phyloP scores from a whole-genome alignment of 1,140 invertebrate species.

The Ditylenchus dipsaci region DNA sequence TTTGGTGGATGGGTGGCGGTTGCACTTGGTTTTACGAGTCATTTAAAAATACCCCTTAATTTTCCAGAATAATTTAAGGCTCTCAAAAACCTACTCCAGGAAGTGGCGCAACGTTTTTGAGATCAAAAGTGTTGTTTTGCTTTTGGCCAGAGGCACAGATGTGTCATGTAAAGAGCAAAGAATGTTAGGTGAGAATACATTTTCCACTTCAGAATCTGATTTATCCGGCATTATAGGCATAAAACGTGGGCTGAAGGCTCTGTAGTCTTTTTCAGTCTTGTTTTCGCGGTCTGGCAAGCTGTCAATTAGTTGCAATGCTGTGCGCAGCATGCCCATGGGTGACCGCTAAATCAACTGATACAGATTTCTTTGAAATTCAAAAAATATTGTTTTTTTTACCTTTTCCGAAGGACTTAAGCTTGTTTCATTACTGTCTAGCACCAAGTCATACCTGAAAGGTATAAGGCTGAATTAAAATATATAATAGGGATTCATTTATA shows the following conservation, averaged over 20 bases:
- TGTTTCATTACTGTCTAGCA: too few relatives aligned
- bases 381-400: too few relatives aligned
- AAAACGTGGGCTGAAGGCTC: conserved; percentile 5
- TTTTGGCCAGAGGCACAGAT: neutral
- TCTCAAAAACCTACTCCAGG: neutral
- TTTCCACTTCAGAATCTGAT: neutral
- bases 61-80: neutral
- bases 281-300: neutral
- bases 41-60: too few relatives aligned
- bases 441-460: too few relatives aligned
- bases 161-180: neutral
- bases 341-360: conserved; percentile 11
- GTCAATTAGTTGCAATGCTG: conserved; percentile 3
- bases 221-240: conserved; percentile 14
- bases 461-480: too few relatives aligned
- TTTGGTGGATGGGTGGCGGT: too few relatives aligned
- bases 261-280: neutral
- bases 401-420: too few relatives aligned
- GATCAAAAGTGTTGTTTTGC: neutral
- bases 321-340: conserved; percentile 4
- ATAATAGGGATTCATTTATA: too few relatives aligned
- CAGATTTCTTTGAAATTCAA: too few relatives aligned
- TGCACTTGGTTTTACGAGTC: too few relatives aligned
- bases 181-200: neutral
- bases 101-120: neutral